phyloP scores from a whole-genome alignment of 1,140 invertebrate genomes.

The Scaptomyza pallida region DNA sequence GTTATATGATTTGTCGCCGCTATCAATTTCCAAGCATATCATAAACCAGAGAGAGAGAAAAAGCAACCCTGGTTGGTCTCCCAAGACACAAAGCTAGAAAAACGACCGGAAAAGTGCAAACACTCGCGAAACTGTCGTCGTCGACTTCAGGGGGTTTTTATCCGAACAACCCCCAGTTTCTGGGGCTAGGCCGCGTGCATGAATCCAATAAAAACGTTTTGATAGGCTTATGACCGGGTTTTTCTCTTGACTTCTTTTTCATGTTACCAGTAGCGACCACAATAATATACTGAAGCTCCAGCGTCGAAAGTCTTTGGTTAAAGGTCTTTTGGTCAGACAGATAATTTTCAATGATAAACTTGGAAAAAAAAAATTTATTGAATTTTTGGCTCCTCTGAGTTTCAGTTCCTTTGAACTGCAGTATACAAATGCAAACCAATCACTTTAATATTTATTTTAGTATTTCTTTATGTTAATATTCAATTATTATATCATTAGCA shows the following conservation, averaged over 20 bases:
- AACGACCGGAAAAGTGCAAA: slow-evolving; percentile 76
- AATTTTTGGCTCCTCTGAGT: too few species aligned
- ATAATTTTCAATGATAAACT: too few species aligned
- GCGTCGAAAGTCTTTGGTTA: too few species aligned
- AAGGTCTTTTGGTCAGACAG: too few species aligned
- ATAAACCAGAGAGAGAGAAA: slow-evolving; percentile 32
- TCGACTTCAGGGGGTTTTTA: neutral
- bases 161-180: neutral
- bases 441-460: too few species aligned
- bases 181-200: slow-evolving; percentile 66
- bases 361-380: too few species aligned
- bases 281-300: too few species aligned
- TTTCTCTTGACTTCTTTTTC: neutral
- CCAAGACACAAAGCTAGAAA: slow-evolving; percentile 55
- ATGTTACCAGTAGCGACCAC: too few species aligned
- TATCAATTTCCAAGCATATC: slow-evolving; percentile 71
- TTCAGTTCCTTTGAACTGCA: too few species aligned
- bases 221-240: slow-evolving; percentile 68
- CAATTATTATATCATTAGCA: too few species aligned
- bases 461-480: too few species aligned
- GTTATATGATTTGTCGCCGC: slow-evolving; percentile 73
- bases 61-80: slow-evolving; percentile 44
- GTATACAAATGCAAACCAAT: too few species aligned
- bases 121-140: slow-evolving; percentile 74
- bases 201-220: slow-evolving; percentile 74